Base-by-base conservation (phyloP, 2,113 vertebrate genomes). In the Phrynocephalus versicolor region DNA sequence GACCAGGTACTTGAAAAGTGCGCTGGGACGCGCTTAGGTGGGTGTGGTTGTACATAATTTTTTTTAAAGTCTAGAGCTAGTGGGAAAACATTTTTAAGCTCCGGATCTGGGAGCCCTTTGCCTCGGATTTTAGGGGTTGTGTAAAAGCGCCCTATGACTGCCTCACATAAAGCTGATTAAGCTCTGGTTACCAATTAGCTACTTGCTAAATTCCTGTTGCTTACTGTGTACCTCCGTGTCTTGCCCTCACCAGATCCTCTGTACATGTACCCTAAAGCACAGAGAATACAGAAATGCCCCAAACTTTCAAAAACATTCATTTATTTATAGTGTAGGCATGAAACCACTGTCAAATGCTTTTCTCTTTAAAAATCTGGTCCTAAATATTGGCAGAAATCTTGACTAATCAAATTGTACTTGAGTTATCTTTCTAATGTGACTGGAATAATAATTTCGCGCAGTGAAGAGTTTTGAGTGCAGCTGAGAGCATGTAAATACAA, bases 401-500 rank as follows among this genome's bases (percentile, higher is more conserved):
- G 88, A 91, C 87, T 89, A 90, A 93, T 96, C 90, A 94, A 94
- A 95, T 92, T 88, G 86, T 92, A 90, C 95, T 91, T 84, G 91
- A 92, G 41, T 91, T 88, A 92, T 92, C 91, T 93, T 93, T 85
- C 82, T 92, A 92, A 93, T 97, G 94, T 93, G 95, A 95, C 93
- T 93, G 92, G 94, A 96, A 95, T 96, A 95, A 92, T 95, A 96
- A 94, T 87, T 90, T 94, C 57, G 83, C 64, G 88, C 90, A 83
- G 90, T 93, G 92, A 95, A 93, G 90, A 94, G 90, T 94, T 94
- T 82, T 30, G 35, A 87, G 85, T 94, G 95, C 95, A 94, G 94
- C 95, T 19, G 91, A 96, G 89, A 96, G 94, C 95, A 94, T 96
- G 95, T 96, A 97, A 97, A 97, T 96, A 96, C 96, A 97, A 97